phyloP scores from a whole-genome alignment of 2,113 vertebrate genomes.

The Psammodynastes pulverulentus region DNA sequence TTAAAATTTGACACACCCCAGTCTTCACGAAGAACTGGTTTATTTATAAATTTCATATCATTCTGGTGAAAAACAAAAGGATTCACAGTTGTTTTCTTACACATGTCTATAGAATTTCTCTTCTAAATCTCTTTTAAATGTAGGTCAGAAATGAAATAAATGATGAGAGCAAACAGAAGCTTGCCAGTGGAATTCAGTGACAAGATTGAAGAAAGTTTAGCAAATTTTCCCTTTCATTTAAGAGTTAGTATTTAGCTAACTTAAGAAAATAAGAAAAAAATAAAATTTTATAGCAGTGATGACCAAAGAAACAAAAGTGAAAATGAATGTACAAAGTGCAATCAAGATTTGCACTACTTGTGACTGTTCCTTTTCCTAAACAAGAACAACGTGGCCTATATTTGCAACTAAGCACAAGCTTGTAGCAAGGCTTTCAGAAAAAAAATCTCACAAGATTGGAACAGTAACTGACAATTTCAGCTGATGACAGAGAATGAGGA shows the following conservation, averaged over 20 bases:
- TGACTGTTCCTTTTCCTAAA: background rate
- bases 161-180: background rate
- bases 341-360: background rate
- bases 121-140: background rate
- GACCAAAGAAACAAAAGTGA: background rate
- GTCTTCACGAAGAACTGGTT: background rate
- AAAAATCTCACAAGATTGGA: background rate
- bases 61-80: background rate
- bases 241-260: background rate
- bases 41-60: background rate
- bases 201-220: background rate
- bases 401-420: background rate
- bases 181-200: background rate
- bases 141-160: background rate
- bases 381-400: background rate
- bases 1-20: background rate
- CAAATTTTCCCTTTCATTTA: background rate
- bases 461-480: background rate
- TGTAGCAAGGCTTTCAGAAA: background rate
- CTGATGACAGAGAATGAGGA: background rate
- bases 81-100: background rate
- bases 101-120: background rate
- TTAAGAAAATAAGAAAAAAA: background rate
- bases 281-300: background rate
- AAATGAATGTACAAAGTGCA: background rate